Base-by-base conservation (phyloP, 1,140 invertebrate genomes). In the Lepidurus apus region DNA sequence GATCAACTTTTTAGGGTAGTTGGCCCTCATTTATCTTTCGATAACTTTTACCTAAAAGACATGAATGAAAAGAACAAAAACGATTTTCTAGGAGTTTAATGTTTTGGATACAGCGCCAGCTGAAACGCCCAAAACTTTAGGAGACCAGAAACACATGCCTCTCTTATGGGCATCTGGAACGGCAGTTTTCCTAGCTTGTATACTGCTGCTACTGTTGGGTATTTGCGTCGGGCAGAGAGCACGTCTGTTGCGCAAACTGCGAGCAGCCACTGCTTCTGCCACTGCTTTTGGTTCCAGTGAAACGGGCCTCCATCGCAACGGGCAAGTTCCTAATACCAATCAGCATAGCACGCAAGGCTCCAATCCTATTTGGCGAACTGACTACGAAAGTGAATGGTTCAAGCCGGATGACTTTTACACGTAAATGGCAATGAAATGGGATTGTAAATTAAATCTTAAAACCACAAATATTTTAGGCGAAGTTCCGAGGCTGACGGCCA, bases 381-480 rank as follows among this genome's bases (percentile, higher is more conserved):
- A 94, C 8, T 96, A 96, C 83, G 94, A 96, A 85, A 96, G 96
- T 84, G 94, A 95, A 83, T 97, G 95, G 94, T 96, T 94, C 84
- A 96, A 96, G 86, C 91, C 91, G 79, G 92, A 93, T 79, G 92
- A 93, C 82, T 78, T 81, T 43, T 79, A 84, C 43, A 84, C 83
- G 82, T 82, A 81, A 43, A 76, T 44, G 34, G 10, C 53, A 6
- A 21, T 65, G 26, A 73, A 5, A 79, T 76, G 53, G 24, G 76
- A 74, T 34, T 8, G 74, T 79, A 76, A 73, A 73, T 42, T 73
- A 73, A 74, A 76, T 43, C 43, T 77, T 81, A n/a, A 47, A 65
- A 79, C 11, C 42, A 17, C 47, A 81, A 77, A 34, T 73, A 78
- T 34, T 77, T 9, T 78, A 43, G 34, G 3, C 42, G 65, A 81